Percentiles rank a stretch among this genome's conserved stretches.
Evolutionary conservation across 1,140 invertebrate genomes (phyloP).

Genomic region (Delia radicum): DNA sequence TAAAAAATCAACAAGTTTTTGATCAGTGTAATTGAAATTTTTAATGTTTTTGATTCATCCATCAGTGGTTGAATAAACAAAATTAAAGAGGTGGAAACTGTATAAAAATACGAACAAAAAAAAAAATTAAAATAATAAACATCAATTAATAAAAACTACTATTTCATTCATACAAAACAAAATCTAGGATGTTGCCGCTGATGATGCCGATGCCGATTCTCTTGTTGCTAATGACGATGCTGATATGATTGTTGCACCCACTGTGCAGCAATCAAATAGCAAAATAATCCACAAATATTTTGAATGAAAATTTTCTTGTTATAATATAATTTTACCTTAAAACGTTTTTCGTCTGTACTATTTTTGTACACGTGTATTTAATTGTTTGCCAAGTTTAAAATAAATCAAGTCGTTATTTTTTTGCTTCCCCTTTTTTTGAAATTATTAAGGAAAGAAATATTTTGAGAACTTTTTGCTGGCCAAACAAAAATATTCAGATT

Average conservation of each 20-base stretch:
- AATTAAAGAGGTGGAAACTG: neutral
- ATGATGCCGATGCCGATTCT: neutral
- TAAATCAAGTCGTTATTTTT: neutral
- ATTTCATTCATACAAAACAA: neutral
- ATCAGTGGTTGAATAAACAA: neutral
- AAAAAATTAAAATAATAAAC: neutral
- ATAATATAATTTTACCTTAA: neutral
- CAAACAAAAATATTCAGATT: no score
- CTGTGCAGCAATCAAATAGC: neutral
- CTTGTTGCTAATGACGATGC: neutral
- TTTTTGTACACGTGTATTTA: neutral
- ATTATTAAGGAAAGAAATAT: neutral
- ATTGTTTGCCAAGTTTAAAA: neutral
- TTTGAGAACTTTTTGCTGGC: neutral
- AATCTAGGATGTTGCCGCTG: neutral
- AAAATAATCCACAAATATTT: neutral
- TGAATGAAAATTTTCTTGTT: neutral
- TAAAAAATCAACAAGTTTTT: slow-evolving; percentile 1
- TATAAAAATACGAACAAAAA: neutral
- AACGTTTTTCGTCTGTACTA: neutral
- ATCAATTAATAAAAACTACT: neutral
- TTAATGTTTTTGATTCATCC: neutral
- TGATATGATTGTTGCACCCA: neutral
- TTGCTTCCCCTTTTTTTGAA: neutral
- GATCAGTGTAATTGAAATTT: neutral